Base-by-base conservation (phyloP, 2,797 vertebrate genomes). In the Acanthopagrus latus region DNA sequence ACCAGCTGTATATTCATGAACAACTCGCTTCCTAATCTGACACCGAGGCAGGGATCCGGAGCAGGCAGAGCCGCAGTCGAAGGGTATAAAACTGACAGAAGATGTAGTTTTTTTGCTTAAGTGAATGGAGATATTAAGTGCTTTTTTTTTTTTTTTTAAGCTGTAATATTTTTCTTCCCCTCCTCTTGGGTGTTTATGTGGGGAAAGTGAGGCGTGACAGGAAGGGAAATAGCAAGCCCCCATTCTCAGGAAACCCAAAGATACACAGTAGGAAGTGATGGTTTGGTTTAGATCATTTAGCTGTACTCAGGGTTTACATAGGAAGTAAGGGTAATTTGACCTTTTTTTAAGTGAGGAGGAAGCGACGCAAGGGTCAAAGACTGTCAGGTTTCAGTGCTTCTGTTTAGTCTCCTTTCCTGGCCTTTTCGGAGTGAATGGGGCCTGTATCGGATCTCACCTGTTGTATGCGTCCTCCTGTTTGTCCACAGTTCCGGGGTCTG, bases 1-100 rank as follows among this genome's bases (percentile, higher is more conserved):
- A 90, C 85, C 89, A 82, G 84, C 90, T 91, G 88, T 90, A 87
- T 90, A 85, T 91, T 93, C 85, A 87, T 82, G 77, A 90, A 90
- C 71, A 70, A 72, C 75, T 79, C 27, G 21, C 81, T 59, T 16
- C 67, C 84, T 92, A 90, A 93, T 93, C 91, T 93, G 92, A 93
- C 91, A 93, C 80, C 0, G 81, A 89, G 81, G 86, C 86, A 88
- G 55, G 76, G 47, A 89, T 77, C 64, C 41, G n/a, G 77, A 79
- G 78, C 71, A 48, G 64, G 66, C 65, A 79, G 69, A 79, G 86
- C 80, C 38, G 83, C 74, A 78, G 74, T 27, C 7, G 27, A 29
- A 48, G 73, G 71, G 78, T 25, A 63, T 48, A 73, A 84, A 84
- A 83, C 71, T 87, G 86, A 90, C 82, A 88, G 84, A 80, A 78